A percentile compares a stretch with the other conserved stretches of the same genome.
These are phyloP conservation scores for Aphelenchoides bicaudatus DNA, from an alignment of 2,888 invertebrate species.

Conservation along the genomic window DNA sequence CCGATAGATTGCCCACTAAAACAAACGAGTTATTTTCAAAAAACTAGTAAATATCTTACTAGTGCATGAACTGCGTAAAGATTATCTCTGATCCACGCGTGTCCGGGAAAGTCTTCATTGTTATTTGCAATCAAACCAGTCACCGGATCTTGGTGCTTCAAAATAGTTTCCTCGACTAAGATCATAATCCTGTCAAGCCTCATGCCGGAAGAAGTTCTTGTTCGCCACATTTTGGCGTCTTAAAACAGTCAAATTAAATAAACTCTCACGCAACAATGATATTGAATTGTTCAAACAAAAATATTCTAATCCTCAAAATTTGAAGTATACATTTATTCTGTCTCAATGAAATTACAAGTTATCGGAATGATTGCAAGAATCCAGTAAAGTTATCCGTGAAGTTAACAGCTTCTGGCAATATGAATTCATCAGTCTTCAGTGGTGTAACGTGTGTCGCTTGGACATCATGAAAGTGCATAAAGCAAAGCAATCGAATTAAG, in stretches of 20 bases:
- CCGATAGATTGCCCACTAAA: slow-evolving; percentile 98
- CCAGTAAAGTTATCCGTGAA: too few species aligned
- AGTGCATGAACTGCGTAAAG: slow-evolving; percentile 92
- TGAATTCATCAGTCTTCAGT: slow-evolving; percentile 14
- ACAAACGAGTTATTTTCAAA: too few species aligned
- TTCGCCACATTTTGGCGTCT: slow-evolving; percentile 60
- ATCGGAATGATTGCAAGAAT: too few species aligned
- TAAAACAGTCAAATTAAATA: too few species aligned
- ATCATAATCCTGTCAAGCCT: slow-evolving; percentile 93
- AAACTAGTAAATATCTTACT: too few species aligned
- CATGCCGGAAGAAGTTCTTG: slow-evolving; percentile 64
- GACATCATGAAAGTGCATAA: slow-evolving; percentile 25
- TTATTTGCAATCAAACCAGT: slow-evolving; percentile 90
- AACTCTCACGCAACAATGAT: too few species aligned
- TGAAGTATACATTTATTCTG: neutral
- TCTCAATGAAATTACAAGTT: slow-evolving; percentile 1
- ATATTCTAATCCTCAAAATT: neutral
- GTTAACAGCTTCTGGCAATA: slow-evolving; percentile 4
- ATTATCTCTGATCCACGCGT: slow-evolving; percentile 98
- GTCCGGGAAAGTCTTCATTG: slow-evolving; percentile 64
- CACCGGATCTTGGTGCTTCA: slow-evolving; percentile 86
- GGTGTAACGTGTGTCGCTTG: slow-evolving; percentile 18
- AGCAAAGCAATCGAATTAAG: slow-evolving; percentile 29
- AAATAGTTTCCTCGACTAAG: slow-evolving; percentile 85
- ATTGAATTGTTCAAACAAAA: neutral